A percentile compares a stretch with the other conserved stretches of the same genome.
phyloP scores from a whole-genome alignment of 1,140 invertebrate genomes.

The Leptopilina boulardi region DNA sequence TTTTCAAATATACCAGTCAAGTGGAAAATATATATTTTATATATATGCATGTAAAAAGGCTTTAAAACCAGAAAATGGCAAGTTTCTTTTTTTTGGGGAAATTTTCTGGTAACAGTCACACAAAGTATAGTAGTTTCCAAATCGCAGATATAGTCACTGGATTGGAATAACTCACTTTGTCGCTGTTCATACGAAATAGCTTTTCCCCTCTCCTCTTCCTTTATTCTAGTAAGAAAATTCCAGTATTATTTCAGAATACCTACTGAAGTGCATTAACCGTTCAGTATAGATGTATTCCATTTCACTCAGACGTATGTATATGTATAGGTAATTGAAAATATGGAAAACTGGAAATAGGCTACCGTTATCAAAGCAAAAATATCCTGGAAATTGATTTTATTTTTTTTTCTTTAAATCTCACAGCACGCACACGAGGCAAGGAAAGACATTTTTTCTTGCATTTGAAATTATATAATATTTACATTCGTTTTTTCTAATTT shows the following conservation, averaged over 20 bases:
- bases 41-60: background rate
- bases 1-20: constrained; percentile 55
- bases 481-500: too few species aligned
- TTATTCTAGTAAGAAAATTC: constrained; percentile 19
- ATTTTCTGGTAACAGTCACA: constrained; percentile 6
- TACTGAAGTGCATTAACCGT: constrained; percentile 21
- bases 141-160: constrained; percentile 9
- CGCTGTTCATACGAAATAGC: constrained; percentile 4
- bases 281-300: constrained; percentile 1
- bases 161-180: constrained; percentile 31
- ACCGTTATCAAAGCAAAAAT: constrained; percentile 7
- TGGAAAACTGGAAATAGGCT: background rate
- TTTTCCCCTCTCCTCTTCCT: background rate
- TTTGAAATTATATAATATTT: background rate
- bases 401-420: background rate
- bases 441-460: too few species aligned
- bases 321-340: constrained; percentile 23
- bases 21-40: too few species aligned
- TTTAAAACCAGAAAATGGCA: background rate
- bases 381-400: background rate
- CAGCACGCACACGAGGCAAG: too few species aligned
- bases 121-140: background rate
- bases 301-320: background rate
- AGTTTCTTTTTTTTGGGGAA: background rate
- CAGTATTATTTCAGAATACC: constrained; percentile 9